Percentiles rank a stretch among this genome's conserved stretches.
Conservation (phyloP, 2,797 vertebrate genomes). For the Arremon aurantiirostris region DNA sequence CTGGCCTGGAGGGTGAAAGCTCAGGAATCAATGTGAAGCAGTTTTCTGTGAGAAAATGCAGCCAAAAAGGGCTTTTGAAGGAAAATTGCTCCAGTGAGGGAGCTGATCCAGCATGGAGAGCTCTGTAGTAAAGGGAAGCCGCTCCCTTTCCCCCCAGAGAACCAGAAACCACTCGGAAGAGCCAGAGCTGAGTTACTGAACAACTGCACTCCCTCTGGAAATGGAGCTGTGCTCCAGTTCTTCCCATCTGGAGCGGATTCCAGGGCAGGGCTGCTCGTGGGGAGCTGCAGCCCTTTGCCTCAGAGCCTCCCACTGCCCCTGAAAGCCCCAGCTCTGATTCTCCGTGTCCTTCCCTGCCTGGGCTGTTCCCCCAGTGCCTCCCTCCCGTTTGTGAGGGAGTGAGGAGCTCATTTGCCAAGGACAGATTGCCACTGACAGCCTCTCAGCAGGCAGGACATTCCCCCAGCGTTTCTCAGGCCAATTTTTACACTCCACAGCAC, state of each 20-base stretch:
- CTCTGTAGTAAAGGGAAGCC: not conserved
- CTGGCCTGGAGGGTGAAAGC: not conserved
- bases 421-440: not conserved
- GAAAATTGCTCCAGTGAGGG: not conserved
- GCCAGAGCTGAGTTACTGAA: not conserved
- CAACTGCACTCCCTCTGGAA: not conserved
- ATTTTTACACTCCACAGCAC: not conserved
- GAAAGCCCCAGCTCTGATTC: not conserved
- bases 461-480: not conserved
- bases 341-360: not conserved
- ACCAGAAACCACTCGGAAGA: not conserved
- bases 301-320: not conserved
- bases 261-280: not conserved
- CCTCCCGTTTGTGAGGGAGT: not conserved
- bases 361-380: not conserved
- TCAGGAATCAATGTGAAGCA: not conserved
- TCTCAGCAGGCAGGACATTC: not conserved
- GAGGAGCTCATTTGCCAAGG: not conserved
- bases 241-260: not conserved
- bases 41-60: not conserved
- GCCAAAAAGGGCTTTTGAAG: not conserved
- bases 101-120: not conserved
- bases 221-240: not conserved
- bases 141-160: not conserved
- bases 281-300: not conserved